Conservation (phyloP, 2,888 invertebrate species). For the Dryobota labecula region DNA sequence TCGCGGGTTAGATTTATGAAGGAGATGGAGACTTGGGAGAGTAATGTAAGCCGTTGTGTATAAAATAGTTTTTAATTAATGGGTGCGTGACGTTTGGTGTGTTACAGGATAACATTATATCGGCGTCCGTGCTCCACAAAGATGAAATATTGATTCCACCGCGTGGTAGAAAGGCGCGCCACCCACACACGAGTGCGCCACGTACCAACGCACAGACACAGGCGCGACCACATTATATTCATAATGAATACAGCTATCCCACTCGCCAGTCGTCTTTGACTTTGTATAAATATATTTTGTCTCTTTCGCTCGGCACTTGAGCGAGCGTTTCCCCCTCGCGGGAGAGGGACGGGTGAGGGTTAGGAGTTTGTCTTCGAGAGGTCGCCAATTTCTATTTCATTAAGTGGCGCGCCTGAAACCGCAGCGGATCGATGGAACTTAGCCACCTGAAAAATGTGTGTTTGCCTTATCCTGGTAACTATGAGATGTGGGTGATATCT, state of each 20-base stretch:
- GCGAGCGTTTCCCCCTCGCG: slow-evolving; percentile 78
- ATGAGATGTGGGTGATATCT: slow-evolving; percentile 14
- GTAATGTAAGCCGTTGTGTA: slow-evolving; percentile 8
- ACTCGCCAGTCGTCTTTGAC: slow-evolving; percentile 90
- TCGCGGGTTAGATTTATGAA: slow-evolving; percentile 37
- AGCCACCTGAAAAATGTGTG: slow-evolving; percentile 77
- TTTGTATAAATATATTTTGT: slow-evolving; percentile 90
- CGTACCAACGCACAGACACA: slow-evolving; percentile 88
- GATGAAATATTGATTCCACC: slow-evolving; percentile 89
- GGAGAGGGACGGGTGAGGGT: slow-evolving; percentile 86
- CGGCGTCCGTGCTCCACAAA: slow-evolving; percentile 78
- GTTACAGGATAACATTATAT: slow-evolving; percentile 66
- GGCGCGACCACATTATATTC: slow-evolving; percentile 89
- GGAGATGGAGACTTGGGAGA: slow-evolving; percentile 10
- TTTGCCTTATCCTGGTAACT: slow-evolving; percentile 40
- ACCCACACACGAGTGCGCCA: slow-evolving; percentile 79
- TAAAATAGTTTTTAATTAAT: slow-evolving; percentile 45
- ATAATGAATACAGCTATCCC: slow-evolving; percentile 91
- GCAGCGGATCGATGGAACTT: slow-evolving; percentile 85
- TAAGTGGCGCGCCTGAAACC: slow-evolving; percentile 88
- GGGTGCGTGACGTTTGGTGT: slow-evolving; percentile 20
- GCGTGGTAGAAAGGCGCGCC: slow-evolving; percentile 82
- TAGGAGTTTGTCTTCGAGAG: slow-evolving; percentile 89
- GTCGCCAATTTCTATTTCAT: slow-evolving; percentile 90
- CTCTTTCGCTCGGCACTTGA: slow-evolving; percentile 84